Percentiles rank a stretch among this genome's conserved stretches.
These are phyloP conservation scores for Lasiommata megera DNA, from an alignment of 2,888 invertebrate genomes.

Conservation along the genomic window DNA sequence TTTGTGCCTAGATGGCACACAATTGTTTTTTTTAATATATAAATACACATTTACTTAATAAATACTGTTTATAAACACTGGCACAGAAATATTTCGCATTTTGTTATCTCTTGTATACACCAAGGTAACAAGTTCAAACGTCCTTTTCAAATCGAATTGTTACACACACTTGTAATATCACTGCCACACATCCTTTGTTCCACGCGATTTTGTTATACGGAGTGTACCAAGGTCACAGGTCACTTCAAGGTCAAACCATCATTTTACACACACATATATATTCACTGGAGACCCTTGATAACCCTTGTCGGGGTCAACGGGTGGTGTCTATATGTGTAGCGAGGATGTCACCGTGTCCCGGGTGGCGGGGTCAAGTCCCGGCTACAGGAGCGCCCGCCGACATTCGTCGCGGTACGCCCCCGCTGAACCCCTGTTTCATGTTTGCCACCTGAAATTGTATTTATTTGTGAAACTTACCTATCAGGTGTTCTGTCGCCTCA, in stretches of 20 bases:
- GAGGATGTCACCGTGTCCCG: slow-evolving; percentile 30
- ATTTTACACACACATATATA: no score
- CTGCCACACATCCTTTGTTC: no score
- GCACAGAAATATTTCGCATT: not conserved
- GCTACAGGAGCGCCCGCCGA: slow-evolving; percentile 71
- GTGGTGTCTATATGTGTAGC: slow-evolving; percentile 35
- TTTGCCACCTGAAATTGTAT: slow-evolving; percentile 73
- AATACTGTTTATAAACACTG: not conserved
- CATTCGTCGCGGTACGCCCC: slow-evolving; percentile 70
- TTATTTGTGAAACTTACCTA: no score
- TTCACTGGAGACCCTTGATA: not conserved
- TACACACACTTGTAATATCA: no score
- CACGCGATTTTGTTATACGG: no score
- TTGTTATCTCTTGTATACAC: not conserved
- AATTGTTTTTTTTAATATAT: no score
- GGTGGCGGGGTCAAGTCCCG: slow-evolving; percentile 35
- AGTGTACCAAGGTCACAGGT: not conserved
- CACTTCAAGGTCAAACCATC: not conserved
- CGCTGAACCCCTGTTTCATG: slow-evolving; percentile 75
- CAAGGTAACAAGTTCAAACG: no score
- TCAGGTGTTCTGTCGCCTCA: no score
- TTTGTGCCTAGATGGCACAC: no score
- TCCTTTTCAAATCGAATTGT: no score
- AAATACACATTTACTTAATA: not conserved
- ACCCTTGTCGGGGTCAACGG: not conserved